Base-by-base conservation (phyloP, 2,888 invertebrate genomes). In the Syrphus vitripennis region DNA sequence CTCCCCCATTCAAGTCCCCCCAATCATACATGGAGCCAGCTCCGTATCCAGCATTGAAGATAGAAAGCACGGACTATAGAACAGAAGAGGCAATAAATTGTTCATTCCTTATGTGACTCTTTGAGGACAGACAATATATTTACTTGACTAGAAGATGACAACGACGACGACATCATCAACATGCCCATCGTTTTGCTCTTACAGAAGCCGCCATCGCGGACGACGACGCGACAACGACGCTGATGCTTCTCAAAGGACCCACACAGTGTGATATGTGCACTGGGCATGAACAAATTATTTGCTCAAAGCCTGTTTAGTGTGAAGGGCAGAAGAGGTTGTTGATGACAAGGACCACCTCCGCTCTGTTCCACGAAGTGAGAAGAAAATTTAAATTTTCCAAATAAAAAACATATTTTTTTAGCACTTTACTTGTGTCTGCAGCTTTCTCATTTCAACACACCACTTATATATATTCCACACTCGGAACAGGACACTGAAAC, bases 141-240 rank as follows among this genome's bases (percentile, higher is more conserved):
- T 71, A 84, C 84, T 84, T 84, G 84, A 84, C 84, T 81, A 67
- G 76, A 84, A 81, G 80, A 76, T 80, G 84, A 81, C 81, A 76
- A 84, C 75, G 75, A 81, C 74, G 78, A 78, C 81, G 84, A 76
- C 84, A 81, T 84, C 84, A 76, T 84, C 84, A 81, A 84, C 84
- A 84, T 84, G 70, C 75, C 84, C 84, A 84, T 71, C 67, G 48
- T 26, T 57, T 55, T 42, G 29, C 40, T 19, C 12, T 37, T 71
- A 40, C n/a, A n/a, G n/a, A n/a, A n/a, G n/a, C 21, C 65, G 63
- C 24, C 26, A 7, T n/a, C n/a, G 16, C 42, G 9, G 5, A n/a
- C 34, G 14, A 19, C 14, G 3, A 7, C 21, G 21, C 6, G 19
- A 4, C 16, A 19, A 34, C 21, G 34, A 19, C 19, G 5, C 31